Conservation (phyloP, 2,888 invertebrate genomes). For the Drosophila barbarae region DNA sequence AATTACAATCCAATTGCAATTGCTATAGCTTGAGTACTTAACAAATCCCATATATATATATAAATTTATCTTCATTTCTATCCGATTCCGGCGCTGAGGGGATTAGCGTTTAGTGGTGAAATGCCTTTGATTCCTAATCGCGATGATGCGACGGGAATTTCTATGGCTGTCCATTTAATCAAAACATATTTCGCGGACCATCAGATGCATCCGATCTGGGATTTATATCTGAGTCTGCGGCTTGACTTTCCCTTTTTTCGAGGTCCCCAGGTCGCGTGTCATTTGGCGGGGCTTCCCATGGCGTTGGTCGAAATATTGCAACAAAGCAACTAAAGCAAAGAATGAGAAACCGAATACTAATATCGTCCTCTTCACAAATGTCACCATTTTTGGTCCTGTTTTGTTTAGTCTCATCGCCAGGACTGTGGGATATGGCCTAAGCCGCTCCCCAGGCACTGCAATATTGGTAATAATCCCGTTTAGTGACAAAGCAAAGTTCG, state of each 20-base stretch:
- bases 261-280: constrained; percentile 50
- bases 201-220: constrained; percentile 35
- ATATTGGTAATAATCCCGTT: constrained; percentile 60
- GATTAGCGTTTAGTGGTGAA: constrained; percentile 72
- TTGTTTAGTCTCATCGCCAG: constrained; percentile 23
- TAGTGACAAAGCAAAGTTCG: constrained; percentile 61
- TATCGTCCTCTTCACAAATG: constrained; percentile 62
- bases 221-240: constrained; percentile 48
- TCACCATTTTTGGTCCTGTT: constrained; percentile 65
- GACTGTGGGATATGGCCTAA: constrained; percentile 39
- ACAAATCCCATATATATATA: constrained; percentile 30
- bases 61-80: constrained; percentile 45
- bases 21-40: constrained; percentile 44
- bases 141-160: constrained; percentile 38
- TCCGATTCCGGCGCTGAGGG: constrained; percentile 66
- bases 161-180: constrained; percentile 56
- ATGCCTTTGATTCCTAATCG: constrained; percentile 61
- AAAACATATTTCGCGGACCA: constrained; percentile 61
- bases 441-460: constrained; percentile 49
- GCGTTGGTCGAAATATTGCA: constrained; percentile 27
- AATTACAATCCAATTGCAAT: constrained; percentile 76
- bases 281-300: constrained; percentile 64
- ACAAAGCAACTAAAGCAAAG: constrained; percentile 1
- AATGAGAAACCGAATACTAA: constrained; percentile 49
- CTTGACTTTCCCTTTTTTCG: constrained; percentile 51